phyloP scores from a whole-genome alignment of 2,113 vertebrate genomes.

The Myrmecobius fasciatus region DNA sequence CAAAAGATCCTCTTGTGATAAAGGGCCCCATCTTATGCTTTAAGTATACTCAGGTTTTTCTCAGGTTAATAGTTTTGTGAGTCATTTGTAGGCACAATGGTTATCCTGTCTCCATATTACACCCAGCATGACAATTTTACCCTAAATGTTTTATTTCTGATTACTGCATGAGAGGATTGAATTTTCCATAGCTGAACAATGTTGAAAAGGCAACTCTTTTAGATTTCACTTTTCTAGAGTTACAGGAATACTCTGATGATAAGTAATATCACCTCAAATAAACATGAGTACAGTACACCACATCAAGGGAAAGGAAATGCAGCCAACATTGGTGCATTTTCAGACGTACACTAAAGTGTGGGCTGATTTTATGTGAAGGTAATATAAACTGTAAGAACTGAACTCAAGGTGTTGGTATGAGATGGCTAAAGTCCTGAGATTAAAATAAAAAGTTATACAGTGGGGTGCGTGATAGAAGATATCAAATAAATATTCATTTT shows the following conservation, averaged over 20 bases:
- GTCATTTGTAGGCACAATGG: not conserved
- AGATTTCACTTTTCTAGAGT: conserved; percentile 23
- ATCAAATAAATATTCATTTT: not conserved
- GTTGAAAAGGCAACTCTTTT: conserved; percentile 34
- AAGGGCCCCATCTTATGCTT: not conserved
- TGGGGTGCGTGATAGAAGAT: conserved; percentile 23
- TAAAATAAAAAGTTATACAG: conserved; percentile 23
- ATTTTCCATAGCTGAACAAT: conserved; percentile 48
- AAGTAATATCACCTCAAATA: conserved; percentile 56
- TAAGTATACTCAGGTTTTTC: not conserved
- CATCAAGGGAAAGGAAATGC: conserved; percentile 14
- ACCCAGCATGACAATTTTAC: not conserved
- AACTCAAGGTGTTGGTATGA: conserved; percentile 44
- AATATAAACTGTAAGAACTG: conserved; percentile 69
- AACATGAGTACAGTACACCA: conserved; percentile 46
- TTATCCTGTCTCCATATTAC: not conserved
- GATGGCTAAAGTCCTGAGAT: conserved; percentile 62
- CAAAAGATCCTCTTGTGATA: not conserved
- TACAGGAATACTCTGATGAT: conserved; percentile 33
- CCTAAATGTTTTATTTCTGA: not conserved
- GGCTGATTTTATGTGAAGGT: conserved; percentile 59
- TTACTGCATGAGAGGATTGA: not conserved
- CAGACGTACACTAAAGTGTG: conserved; percentile 50
- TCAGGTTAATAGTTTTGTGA: not conserved
- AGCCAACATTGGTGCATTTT: conserved; percentile 55